Evolutionary conservation across 2,113 vertebrate genomes (phyloP).

Genomic region (Perca schrenkii): DNA sequence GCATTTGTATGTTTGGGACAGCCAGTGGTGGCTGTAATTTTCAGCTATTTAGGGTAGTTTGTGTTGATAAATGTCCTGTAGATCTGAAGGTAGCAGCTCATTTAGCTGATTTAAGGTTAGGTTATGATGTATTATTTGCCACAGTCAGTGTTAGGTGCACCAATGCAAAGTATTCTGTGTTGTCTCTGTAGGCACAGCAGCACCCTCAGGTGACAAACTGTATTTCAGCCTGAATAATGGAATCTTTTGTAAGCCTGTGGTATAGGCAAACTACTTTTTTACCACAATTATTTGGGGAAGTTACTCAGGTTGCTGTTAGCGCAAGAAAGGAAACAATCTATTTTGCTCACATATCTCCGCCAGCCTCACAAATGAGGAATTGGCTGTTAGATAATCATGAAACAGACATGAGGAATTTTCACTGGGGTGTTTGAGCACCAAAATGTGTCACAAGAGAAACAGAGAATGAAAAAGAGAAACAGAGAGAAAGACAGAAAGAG

Average conservation of each 20-base stretch:
- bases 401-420: conserved; percentile 20
- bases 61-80: conserved; percentile 40
- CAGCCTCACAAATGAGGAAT: conserved; percentile 27
- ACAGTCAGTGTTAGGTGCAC: background rate
- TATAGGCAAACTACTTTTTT: conserved; percentile 15
- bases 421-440: conserved; percentile 23
- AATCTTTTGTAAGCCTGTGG: conserved; percentile 24
- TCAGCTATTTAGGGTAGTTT: conserved; percentile 11
- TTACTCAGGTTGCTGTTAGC: background rate
- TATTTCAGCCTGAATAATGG: conserved; percentile 34
- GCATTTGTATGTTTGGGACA: conserved; percentile 45
- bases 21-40: conserved; percentile 35
- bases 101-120: conserved; percentile 35
- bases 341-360: conserved; percentile 22
- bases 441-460: conserved; percentile 37
- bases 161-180: conserved; percentile 5
- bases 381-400: conserved; percentile 33
- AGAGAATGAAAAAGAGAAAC: conserved; percentile 15
- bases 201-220: background rate
- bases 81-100: conserved; percentile 15
- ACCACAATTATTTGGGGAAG: conserved; percentile 8
- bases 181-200: conserved; percentile 9
- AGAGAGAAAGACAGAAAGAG: conserved; percentile 27
- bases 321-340: background rate
- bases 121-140: conserved; percentile 10